phyloP scores from a whole-genome alignment of 2,113 vertebrate genomes.

The Peromyscus maniculatus region DNA sequence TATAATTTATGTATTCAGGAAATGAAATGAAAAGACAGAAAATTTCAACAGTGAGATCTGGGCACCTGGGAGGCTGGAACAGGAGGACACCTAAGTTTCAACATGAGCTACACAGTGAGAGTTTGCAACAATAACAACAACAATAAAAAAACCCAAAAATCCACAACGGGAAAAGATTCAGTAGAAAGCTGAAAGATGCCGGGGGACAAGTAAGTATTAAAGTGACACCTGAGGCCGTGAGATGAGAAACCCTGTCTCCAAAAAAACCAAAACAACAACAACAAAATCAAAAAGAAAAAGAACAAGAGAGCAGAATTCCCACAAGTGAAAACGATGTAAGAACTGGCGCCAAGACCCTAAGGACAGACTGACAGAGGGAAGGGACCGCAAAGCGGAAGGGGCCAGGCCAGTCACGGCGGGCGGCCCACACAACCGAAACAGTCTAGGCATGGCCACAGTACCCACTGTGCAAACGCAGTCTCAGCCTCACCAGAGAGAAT shows the following conservation, averaged over 20 bases:
- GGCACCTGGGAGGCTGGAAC: not conserved
- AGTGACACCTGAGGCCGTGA: not conserved
- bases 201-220: too few relatives aligned
- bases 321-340: not conserved
- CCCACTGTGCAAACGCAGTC: not conserved
- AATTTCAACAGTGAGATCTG: not conserved
- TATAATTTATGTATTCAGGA: not conserved
- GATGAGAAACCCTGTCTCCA: too few relatives aligned
- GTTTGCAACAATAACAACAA: not conserved
- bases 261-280: too few relatives aligned
- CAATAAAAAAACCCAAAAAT: not conserved
- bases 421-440: not conserved
- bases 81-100: not conserved
- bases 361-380: not conserved
- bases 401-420: not conserved
- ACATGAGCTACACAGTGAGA: not conserved
- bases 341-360: constrained; percentile 28
- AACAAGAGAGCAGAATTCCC: constrained; percentile 14
- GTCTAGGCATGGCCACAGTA: not conserved
- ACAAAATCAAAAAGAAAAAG: not conserved
- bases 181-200: not conserved
- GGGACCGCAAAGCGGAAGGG: not conserved
- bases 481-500: not conserved
- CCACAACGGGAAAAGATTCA: not conserved
- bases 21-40: not conserved